Evolutionary conservation across 2,888 invertebrate genomes (phyloP), one percentile per base, ranked within the genome.

Genomic region (Stomorhina lunata): DNA sequence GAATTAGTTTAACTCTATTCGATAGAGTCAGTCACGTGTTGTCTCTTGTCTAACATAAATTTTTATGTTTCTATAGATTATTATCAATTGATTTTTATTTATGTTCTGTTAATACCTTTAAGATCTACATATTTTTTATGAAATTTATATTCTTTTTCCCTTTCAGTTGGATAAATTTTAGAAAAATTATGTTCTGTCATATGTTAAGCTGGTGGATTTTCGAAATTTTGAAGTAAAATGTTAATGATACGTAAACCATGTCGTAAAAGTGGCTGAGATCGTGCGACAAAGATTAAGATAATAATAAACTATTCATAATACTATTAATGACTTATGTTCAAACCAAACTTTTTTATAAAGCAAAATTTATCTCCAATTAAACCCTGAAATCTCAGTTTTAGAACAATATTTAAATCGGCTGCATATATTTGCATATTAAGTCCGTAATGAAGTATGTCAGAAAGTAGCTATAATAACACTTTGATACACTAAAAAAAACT

Each of bases 11-110:
- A 78, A 77, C 72, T 69, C 63, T 37, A 43, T 37, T 43, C 20
- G 10, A 22, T 37, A 37, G 1, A 22, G n/a, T 4, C 15, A 43
- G 82, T 75, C 82, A 82, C 82, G 82, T 79, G 79, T 66, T 79
- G 79, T 66, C 20, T 43, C 45, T 25, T 50, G 6, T 34, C 4
- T 7, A 1, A 20, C 37, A 50, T 50, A 40, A 17, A 29, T 20
- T 71, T 71, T 29, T 34, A 6, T 55, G 1, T 71, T 22, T 55
- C 17, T 15, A 9, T 4, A 61, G 78, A 82, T 73, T 59, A 32
- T 37, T 40, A 82, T 82, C 79, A 71, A 75, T 75, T 82, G 61
- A 75, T 82, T 71, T 15, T 75, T 59, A 79, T 82, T 79, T 82
- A 76, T 79, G 69, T 75, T 37, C 57, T 50, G 22, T 75, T 71